These are phyloP conservation scores for Entomobrya multifasciata DNA, from an alignment of 2,888 invertebrate genomes.

Conservation along the genomic window DNA sequence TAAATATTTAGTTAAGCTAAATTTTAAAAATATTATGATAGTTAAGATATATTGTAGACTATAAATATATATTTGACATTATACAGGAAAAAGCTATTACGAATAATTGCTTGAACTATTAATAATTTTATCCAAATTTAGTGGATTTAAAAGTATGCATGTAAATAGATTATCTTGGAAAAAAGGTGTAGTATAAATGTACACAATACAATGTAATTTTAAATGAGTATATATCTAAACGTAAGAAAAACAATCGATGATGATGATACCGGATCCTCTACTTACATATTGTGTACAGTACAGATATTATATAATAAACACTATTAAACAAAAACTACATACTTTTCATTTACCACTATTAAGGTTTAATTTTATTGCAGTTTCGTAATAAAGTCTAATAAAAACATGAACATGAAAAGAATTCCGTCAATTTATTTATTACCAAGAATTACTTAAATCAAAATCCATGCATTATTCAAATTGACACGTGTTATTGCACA, in stretches of 20 bases:
- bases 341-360: background rate
- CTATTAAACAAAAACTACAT: background rate
- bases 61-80: too few species aligned
- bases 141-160: too few species aligned
- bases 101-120: too few species aligned
- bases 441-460: background rate
- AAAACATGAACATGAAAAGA: background rate
- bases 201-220: too few species aligned
- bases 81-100: too few species aligned
- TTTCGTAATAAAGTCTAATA: conserved; percentile 52
- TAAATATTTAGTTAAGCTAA: too few species aligned
- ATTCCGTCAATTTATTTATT: background rate
- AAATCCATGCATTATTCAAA: background rate
- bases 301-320: background rate
- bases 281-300: background rate
- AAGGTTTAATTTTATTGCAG: conserved; percentile 52
- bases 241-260: conserved; percentile 5
- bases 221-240: background rate
- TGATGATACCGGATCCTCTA: conserved; percentile 30
- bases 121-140: too few species aligned
- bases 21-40: too few species aligned
- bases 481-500: conserved; percentile 2
- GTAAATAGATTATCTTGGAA: too few species aligned
- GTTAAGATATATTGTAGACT: too few species aligned
- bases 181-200: too few species aligned